Conservation (phyloP, 2,797 vertebrate species). For the Salmo trutta region DNA sequence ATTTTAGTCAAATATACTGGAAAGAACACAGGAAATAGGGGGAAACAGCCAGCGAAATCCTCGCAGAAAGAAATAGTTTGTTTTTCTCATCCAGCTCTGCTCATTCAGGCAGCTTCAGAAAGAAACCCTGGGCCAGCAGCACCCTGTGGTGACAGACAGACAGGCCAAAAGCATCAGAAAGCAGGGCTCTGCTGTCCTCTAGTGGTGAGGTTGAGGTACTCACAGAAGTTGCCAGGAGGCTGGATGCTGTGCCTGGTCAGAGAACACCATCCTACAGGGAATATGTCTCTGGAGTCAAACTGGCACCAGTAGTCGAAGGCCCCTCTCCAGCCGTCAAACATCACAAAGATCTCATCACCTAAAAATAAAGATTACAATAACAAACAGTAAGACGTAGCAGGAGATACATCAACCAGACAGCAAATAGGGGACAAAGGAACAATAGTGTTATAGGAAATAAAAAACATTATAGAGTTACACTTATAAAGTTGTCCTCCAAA, state of each 20-base stretch:
- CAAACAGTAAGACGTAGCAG: neutral
- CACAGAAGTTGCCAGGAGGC: constrained; percentile 89
- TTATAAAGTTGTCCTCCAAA: neutral
- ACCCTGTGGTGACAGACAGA: too few species aligned
- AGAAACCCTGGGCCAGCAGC: too few species aligned
- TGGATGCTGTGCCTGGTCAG: constrained; percentile 93
- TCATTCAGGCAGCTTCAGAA: neutral
- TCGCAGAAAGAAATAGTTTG: neutral
- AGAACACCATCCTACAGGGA: constrained; percentile 92
- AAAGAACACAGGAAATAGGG: too few species aligned
- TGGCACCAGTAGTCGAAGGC: constrained; percentile 98
- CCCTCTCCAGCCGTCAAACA: constrained; percentile 95
- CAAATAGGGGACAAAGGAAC: neutral
- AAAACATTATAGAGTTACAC: neutral
- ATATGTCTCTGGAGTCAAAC: constrained; percentile 93
- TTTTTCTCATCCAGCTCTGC: neutral
- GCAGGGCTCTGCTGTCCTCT: neutral
- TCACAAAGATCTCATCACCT: constrained; percentile 83
- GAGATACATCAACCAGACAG: neutral
- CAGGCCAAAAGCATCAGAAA: neutral
- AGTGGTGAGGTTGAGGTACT: constrained; percentile 50
- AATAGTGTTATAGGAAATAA: neutral
- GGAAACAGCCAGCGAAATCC: neutral
- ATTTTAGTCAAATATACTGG: too few species aligned
- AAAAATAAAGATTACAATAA: neutral